Base-by-base conservation (phyloP, 1,140 invertebrate genomes). In the Chelonus insularis region DNA sequence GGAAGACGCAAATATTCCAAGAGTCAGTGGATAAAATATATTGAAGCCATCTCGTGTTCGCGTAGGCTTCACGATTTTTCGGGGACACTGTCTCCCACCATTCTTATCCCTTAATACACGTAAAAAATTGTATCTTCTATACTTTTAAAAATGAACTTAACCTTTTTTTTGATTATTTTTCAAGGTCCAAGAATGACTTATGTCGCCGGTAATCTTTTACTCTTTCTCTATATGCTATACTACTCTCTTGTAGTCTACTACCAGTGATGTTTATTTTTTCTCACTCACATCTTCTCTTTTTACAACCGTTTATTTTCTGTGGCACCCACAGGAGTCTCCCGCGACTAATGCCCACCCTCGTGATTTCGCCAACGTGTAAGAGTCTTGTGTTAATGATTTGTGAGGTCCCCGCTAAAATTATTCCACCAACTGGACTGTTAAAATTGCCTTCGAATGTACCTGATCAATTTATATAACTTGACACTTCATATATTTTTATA, bases 1-100 rank as follows among this genome's bases (percentile, higher is more conserved):
- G 16, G 16, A 43, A 16, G 41, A 43, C 16, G 16, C 48, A 54
- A 34, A 54, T 60, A 60, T 60, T 56, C 39, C 47, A 18, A 54
- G 37, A 60, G 58, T 54, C 50, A 52, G 14, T 45, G 37, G 39
- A 68, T 68, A 68, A 68, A 65, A 68, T 68, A 65, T 65, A 68
- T 65, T 51, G 64, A 62, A 51, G 51, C 57, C 14, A 57, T 50
- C 37, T 60, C 23, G 57, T 50, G 43, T 57, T 39, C 48, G 62
- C 60, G 66, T 68, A 60, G 66, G 66, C 65, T 68, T 68, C 66
- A 58, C 52, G 55, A 68, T 65, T 68, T 68, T 65, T 57, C 57
- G 63, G 62, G 63, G 66, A 68, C 63, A 63, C 63, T 60, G 59
- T 32, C 55, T 23, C 51, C 48, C 14, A 32, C 16, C 37, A 37